Conservation (phyloP, 2,113 vertebrate species). For the Prochilodus magdalenae region DNA sequence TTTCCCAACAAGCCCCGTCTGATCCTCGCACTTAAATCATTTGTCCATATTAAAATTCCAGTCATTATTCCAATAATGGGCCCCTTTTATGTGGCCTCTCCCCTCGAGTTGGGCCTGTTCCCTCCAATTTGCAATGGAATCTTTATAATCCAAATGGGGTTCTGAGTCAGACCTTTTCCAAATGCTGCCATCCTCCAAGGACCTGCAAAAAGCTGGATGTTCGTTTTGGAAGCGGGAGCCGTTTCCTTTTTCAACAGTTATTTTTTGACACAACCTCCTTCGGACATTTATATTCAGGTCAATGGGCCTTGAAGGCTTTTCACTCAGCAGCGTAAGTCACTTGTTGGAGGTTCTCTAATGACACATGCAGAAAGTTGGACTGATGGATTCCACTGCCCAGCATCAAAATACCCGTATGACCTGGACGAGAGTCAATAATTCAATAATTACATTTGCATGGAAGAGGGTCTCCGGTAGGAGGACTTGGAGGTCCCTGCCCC, state of each 20-base stretch:
- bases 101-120: conserved; percentile 42
- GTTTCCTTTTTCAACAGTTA: conserved; percentile 47
- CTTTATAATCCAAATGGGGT: conserved; percentile 50
- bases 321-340: conserved; percentile 38
- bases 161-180: conserved; percentile 44
- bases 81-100: conserved; percentile 48
- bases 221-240: conserved; percentile 47
- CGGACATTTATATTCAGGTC: conserved; percentile 44
- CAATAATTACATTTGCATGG: no score
- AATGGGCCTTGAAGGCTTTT: conserved; percentile 50
- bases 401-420: background rate
- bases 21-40: conserved; percentile 41
- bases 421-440: background rate
- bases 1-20: conserved; percentile 32
- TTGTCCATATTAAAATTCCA: conserved; percentile 55
- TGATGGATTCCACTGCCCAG: background rate
- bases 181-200: conserved; percentile 40
- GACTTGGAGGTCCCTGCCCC: no score
- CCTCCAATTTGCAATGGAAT: conserved; percentile 37
- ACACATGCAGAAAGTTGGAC: conserved; percentile 39
- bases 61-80: conserved; percentile 50
- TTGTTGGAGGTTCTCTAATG: conserved; percentile 32
- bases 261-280: conserved; percentile 46
- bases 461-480: no score
- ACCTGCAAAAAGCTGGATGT: conserved; percentile 38